Conservation (phyloP, 2,113 vertebrate species). For the Pipa parva region DNA sequence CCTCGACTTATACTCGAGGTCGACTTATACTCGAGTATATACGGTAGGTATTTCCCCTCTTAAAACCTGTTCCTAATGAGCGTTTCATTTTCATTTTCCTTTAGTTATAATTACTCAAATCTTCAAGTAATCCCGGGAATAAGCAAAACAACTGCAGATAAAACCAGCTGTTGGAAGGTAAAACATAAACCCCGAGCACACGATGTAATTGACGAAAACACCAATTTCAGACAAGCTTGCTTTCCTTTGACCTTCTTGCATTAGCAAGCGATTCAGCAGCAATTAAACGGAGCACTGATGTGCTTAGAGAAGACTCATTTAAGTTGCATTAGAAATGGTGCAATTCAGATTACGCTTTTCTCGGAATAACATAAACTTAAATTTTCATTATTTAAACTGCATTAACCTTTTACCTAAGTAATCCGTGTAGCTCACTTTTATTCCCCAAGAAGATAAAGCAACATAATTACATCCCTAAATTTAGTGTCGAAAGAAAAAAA, state of each 20-base stretch:
- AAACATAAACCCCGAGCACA: neutral
- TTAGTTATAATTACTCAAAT: no score
- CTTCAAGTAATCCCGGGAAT: no score
- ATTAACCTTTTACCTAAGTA: constrained; percentile 11
- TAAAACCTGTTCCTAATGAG: no score
- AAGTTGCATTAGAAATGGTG: constrained; percentile 11
- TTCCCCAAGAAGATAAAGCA: no score
- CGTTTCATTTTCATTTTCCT: no score
- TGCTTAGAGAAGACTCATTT: constrained; percentile 22
- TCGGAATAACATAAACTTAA: neutral
- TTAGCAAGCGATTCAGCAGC: constrained; percentile 21
- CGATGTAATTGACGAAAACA: constrained; percentile 16
- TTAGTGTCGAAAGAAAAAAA: no score
- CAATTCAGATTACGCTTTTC: neutral
- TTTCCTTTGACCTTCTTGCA: constrained; percentile 15
- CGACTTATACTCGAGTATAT: no score
- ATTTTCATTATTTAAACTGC: constrained; percentile 8
- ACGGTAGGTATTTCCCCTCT: no score
- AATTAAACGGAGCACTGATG: constrained; percentile 31
- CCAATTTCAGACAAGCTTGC: neutral
- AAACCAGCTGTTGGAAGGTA: neutral
- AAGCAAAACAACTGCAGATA: neutral
- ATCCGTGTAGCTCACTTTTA: neutral
- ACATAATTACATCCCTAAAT: no score
- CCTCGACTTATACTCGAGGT: no score